phyloP scores from a whole-genome alignment of 2,113 vertebrate species.

The Parus major region DNA sequence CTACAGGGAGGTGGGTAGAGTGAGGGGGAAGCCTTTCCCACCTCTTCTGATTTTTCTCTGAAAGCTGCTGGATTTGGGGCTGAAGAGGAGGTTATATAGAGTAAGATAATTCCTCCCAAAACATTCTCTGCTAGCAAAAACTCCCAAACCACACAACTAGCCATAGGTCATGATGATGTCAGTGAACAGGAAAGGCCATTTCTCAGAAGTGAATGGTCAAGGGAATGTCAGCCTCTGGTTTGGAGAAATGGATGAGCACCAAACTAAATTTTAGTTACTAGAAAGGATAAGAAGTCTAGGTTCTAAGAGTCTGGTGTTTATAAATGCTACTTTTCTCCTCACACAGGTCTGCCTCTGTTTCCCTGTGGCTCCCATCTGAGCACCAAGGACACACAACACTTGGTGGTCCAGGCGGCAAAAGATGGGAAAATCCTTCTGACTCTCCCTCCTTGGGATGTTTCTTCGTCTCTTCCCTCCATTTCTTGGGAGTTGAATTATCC shows the following conservation, averaged over 20 bases:
- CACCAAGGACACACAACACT: not conserved
- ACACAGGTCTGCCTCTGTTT: not conserved
- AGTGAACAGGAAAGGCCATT: not conserved
- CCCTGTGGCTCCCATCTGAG: accelerated
- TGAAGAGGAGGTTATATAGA: not conserved
- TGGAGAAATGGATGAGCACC: accelerated
- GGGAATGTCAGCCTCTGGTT: not conserved
- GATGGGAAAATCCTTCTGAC: not conserved
- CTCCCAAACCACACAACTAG: not conserved
- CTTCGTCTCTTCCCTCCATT: not conserved
- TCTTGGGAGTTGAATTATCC: not conserved
- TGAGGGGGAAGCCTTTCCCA: accelerated
- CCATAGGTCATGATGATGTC: not conserved
- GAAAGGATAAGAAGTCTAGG: not conserved
- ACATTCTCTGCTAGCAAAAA: not conserved
- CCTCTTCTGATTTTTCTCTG: not conserved
- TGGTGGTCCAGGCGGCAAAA: not conserved
- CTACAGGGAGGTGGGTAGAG: not conserved
- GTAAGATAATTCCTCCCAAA: not conserved
- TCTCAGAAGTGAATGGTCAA: not conserved
- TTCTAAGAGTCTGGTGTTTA: not conserved
- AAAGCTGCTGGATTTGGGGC: not conserved
- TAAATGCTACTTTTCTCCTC: accelerated
- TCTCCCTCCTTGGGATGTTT: not conserved
- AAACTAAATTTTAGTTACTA: not conserved